phyloP scores from a whole-genome alignment of 2,797 vertebrate genomes.

The Phalloptychus januarius region DNA sequence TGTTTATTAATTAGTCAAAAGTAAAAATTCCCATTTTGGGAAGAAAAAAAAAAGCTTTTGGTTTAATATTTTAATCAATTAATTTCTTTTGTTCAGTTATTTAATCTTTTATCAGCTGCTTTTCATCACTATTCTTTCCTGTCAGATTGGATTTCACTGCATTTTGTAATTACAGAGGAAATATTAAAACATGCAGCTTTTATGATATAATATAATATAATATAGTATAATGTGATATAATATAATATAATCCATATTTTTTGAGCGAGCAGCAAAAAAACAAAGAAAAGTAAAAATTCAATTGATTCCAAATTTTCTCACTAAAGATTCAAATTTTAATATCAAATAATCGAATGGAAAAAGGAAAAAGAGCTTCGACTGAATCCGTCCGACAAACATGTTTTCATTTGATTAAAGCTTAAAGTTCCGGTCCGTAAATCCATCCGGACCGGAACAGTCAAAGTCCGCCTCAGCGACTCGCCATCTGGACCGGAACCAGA shows the following conservation, averaged over 20 bases:
- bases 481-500: neutral
- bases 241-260: too few relatives aligned
- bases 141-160: neutral
- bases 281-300: neutral
- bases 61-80: neutral
- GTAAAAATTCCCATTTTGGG: neutral
- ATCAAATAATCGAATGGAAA: neutral
- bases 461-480: neutral
- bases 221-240: too few relatives aligned
- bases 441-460: neutral
- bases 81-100: neutral
- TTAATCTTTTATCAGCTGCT: neutral
- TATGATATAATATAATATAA: too few relatives aligned
- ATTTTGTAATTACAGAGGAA: neutral
- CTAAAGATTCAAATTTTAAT: neutral
- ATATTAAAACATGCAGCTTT: neutral
- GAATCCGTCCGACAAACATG: neutral
- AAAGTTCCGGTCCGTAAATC: too few relatives aligned
- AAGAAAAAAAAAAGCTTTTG: neutral
- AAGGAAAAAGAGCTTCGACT: too few relatives aligned
- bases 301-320: neutral
- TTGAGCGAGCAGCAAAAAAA: too few relatives aligned
- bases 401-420: neutral
- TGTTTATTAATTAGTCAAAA: neutral
- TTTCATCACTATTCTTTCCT: neutral